Evolutionary conservation across 92 coral and sea anemone genomes (phyloP), one percentile per base, ranked within the genome.

Genomic region (Zoanthus sociatus): DNA sequence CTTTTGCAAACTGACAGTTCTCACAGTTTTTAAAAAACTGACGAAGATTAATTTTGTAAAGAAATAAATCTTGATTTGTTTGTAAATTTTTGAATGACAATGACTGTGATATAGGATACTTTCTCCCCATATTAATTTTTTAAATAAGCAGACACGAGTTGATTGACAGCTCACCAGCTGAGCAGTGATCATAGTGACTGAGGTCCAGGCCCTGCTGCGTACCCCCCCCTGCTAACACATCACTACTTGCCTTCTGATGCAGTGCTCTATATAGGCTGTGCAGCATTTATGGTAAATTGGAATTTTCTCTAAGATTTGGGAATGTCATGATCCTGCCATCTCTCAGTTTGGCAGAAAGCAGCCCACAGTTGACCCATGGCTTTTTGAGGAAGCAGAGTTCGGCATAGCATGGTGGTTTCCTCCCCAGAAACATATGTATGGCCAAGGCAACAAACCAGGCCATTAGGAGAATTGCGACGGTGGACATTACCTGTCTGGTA

Each of bases 241-340:
- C 9, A 48, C 9, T 48, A 9, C 9, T 48, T 48, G 53, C 6
- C 53, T 5, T 5, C 9, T 26, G 26, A 9, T 5, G 64, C 64
- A 56, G 64, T 56, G 14, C 5, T 56, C 4, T 15, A 56, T 26
- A 26, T 26, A 26, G 64, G 64, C 5, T 13, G 64, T 9, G 64
- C 11, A 56, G 64, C 64, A 56, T 17, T 16, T 11, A 56, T 56
- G 64, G 64, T n/a, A 56, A 17, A 0, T 13, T 56, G 17, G 31
- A 70, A 31, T 70, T 31, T 37, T 31, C 74, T 70, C 31, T 70
- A 50, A 37, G 50, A 42, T 42, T 71, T 15, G 53, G 76, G 8
- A 71, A 71, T 42, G 76, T 37, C 46, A 71, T 71, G 76, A 71
- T 71, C 45, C 53, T 71, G 21, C 37, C 76, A 3, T 31, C 76